These are phyloP conservation scores for Palythoa grandis DNA, from an alignment of 92 coral and sea anemone species.

Conservation along the genomic window DNA sequence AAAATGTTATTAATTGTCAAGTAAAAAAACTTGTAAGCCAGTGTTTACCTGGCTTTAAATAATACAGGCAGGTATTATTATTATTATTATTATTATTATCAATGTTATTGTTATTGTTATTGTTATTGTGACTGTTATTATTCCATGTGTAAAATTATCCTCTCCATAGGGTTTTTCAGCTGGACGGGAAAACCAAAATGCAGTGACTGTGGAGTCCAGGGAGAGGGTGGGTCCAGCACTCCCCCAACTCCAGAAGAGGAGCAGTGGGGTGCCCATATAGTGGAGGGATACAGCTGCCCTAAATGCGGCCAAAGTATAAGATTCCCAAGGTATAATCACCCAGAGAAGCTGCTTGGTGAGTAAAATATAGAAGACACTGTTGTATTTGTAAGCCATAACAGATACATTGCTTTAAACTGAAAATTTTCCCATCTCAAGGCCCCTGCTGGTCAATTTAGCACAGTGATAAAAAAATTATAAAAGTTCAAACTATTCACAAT, in stretches of 20 bases:
- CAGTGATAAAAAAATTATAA: no score
- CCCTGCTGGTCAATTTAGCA: no score
- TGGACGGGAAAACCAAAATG: slow-evolving; percentile 84
- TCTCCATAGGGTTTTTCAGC: slow-evolving; percentile 63
- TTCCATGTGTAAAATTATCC: neutral
- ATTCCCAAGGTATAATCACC: slow-evolving; percentile 98
- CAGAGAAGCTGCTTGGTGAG: slow-evolving; percentile 88
- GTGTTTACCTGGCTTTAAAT: no score
- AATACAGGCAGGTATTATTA: no score
- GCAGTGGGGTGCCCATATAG: slow-evolving; percentile 77
- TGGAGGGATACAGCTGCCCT: slow-evolving; percentile 88
- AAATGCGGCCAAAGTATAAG: slow-evolving; percentile 71
- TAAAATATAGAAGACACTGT: neutral
- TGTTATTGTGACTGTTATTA: no score
- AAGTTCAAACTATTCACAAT: no score
- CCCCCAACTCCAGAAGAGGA: slow-evolving; percentile 79
- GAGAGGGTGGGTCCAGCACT: slow-evolving; percentile 48
- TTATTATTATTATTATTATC: no score
- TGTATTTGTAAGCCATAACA: neutral
- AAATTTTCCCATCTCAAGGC: no score
- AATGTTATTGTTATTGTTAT: no score
- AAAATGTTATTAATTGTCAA: no score
- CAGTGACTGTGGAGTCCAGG: slow-evolving; percentile 60
- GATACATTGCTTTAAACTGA: neutral
- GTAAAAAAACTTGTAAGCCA: no score